Evolutionary conservation across 2,888 invertebrate genomes (phyloP).

Genomic region (Lasioglossum marginatum): DNA sequence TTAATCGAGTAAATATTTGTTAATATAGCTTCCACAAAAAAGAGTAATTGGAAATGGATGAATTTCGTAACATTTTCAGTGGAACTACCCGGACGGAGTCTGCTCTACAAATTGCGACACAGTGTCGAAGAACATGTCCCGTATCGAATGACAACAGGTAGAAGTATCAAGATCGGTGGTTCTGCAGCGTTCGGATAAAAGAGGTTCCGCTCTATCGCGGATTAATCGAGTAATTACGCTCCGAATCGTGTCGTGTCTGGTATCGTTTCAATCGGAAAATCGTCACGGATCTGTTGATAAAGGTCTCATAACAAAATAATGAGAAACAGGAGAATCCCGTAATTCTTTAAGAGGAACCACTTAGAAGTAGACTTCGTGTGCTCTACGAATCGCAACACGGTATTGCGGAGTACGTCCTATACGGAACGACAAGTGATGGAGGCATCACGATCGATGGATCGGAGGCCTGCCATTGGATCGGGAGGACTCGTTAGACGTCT

Average conservation of each 20-base stretch:
- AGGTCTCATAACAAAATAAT: neutral
- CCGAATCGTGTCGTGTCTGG: neutral
- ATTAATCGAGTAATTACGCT: neutral
- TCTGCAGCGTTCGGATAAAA: no score
- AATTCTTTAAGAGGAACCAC: neutral
- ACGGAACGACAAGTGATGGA: neutral
- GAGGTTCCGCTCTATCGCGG: no score
- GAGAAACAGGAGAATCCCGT: neutral
- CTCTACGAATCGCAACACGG: neutral
- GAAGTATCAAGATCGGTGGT: no score
- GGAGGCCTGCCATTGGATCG: neutral
- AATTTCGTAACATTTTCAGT: no score
- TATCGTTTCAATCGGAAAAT: neutral
- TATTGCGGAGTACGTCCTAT: neutral
- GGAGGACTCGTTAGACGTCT: constrained; percentile 7
- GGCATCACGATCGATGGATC: neutral
- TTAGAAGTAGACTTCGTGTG: neutral
- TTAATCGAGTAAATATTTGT: no score
- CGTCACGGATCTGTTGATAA: neutral
- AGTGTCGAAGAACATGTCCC: no score
- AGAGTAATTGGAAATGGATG: no score
- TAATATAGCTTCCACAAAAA: no score
- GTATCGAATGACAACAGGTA: no score
- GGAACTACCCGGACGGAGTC: no score
- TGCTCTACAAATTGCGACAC: no score